Evolutionary conservation across 30 jellyfish, hydroid and myxozoan species (phyloP), one percentile per base, ranked within the genome.

Genomic region (Calvadosia cruxmelitensis): DNA sequence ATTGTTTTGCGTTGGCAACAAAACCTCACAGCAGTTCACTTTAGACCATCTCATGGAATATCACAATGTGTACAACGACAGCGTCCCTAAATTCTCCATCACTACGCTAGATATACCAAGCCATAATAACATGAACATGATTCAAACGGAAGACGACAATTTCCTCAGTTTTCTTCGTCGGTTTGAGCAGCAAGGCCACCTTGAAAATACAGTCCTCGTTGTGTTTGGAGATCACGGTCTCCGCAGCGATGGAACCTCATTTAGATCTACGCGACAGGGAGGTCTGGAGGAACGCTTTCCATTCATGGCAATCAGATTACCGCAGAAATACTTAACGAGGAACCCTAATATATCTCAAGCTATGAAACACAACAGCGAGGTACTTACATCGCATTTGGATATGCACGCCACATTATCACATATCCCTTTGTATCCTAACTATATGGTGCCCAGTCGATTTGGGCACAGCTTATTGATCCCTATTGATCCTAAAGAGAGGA

Each of bases 151-250:
- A 23, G 82, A 72, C 27, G 31, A 52, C 13, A 79, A 72, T 52
- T 16, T 72, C 33, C 27, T 51, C 1, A 10, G 53, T 2, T 51
- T 72, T 31, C 28, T 25, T 29, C 64, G 30, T 23, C 29, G 23
- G 12, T 26, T 72, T 31, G 30, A 53, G 3, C 53, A 53, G 53
- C 1, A 33, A 15, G 42, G 42, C 26, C 28, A 50, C 15, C 28
- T 72, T 1, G 30, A 53, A n/a, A 28, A 33, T 30, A 72, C 65
- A 13, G 66, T 72, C 69, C n/a, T 72, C 27, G 12, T 72, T 31
- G 34, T 72, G 1, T 50, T 72, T 27, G 82, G 82, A 2, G 82
- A 72, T 33, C 82, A 72, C 33, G 82, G 82, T 15, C 63, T 23
- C 7, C 35, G 82, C 20, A 42, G 57, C 20, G 57, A 42, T 27